A percentile compares a stretch with the other conserved stretches of the same genome.
Evolutionary conservation across 2,888 invertebrate genomes (phyloP).

Genomic region (Hypena proboscidalis): DNA sequence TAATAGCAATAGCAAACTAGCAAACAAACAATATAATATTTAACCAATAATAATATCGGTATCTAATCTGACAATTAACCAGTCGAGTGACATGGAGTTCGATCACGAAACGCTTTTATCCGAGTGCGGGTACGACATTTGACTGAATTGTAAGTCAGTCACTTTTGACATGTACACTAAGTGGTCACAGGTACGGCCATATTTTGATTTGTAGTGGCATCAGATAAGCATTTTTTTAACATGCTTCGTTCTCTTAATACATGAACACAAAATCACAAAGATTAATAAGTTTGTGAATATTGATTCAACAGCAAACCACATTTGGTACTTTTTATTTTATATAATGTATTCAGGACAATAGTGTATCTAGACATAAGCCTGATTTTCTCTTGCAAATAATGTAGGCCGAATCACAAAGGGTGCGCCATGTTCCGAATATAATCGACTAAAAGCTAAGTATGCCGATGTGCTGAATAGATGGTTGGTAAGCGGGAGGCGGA

Average conservation of each 20-base stretch:
- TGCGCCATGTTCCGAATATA: constrained; percentile 33
- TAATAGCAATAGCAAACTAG: neutral
- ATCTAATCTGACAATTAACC: constrained; percentile 35
- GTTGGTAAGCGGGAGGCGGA: constrained; percentile 31
- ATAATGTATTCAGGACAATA: neutral
- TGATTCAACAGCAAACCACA: too few relatives aligned
- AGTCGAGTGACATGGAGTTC: constrained; percentile 17
- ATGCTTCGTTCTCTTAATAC: too few relatives aligned
- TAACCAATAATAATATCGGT: constrained; percentile 36
- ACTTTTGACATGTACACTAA: constrained; percentile 27
- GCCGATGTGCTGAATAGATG: constrained; percentile 43
- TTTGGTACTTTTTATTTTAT: too few relatives aligned
- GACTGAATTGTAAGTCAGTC: constrained; percentile 32
- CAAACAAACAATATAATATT: constrained; percentile 11
- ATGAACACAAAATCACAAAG: too few relatives aligned
- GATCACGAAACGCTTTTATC: constrained; percentile 38
- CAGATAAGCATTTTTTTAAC: too few relatives aligned
- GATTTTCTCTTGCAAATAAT: constrained; percentile 20
- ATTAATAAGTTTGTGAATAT: too few relatives aligned
- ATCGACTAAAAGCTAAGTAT: constrained; percentile 42
- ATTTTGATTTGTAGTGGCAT: neutral
- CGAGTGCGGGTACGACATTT: constrained; percentile 20
- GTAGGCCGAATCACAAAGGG: constrained; percentile 18
- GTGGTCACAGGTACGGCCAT: neutral
- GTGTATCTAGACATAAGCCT: neutral